phyloP scores from a whole-genome alignment of 1,140 invertebrate genomes.

The Pararge aegeria region DNA sequence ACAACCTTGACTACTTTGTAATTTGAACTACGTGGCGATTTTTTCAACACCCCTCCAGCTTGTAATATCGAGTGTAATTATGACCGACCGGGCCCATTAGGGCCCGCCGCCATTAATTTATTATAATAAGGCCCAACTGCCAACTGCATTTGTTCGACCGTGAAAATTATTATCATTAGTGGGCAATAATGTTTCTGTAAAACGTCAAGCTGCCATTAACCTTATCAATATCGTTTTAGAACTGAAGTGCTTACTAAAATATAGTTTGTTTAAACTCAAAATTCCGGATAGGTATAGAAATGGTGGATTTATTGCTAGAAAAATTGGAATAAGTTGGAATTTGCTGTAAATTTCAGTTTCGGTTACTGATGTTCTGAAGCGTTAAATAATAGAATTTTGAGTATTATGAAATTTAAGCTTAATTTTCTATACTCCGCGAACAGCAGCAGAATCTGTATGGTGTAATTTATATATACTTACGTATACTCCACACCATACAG shows the following conservation, averaged over 20 bases:
- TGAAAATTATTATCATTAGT: constrained; percentile 75
- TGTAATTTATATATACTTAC: too few species aligned
- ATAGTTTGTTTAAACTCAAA: too few species aligned
- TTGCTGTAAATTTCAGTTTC: too few species aligned
- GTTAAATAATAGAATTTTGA: too few species aligned
- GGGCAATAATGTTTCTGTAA: constrained; percentile 52
- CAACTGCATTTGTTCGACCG: constrained; percentile 60
- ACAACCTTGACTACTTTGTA: constrained; percentile 40
- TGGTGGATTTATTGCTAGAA: too few species aligned
- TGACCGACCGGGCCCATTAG: constrained; percentile 56
- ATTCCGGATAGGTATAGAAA: too few species aligned
- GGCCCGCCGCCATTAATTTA: constrained; percentile 66
- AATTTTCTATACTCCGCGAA: too few species aligned
- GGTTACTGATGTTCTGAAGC: too few species aligned
- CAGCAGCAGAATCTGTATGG: too few species aligned
- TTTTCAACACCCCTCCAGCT: constrained; percentile 56
- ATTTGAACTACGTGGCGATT: constrained; percentile 41
- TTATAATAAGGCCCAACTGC: constrained; percentile 74
- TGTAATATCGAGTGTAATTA: constrained; percentile 66
- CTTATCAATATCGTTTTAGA: constrained; percentile 34
- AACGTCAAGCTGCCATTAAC: constrained; percentile 41
- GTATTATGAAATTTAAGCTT: too few species aligned
- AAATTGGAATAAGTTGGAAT: too few species aligned
- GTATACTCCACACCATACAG: too few species aligned
- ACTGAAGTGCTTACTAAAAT: background rate